These are phyloP conservation scores for Cryptocephalus moraei DNA, from an alignment of 2,888 invertebrate species.

Conservation along the genomic window DNA sequence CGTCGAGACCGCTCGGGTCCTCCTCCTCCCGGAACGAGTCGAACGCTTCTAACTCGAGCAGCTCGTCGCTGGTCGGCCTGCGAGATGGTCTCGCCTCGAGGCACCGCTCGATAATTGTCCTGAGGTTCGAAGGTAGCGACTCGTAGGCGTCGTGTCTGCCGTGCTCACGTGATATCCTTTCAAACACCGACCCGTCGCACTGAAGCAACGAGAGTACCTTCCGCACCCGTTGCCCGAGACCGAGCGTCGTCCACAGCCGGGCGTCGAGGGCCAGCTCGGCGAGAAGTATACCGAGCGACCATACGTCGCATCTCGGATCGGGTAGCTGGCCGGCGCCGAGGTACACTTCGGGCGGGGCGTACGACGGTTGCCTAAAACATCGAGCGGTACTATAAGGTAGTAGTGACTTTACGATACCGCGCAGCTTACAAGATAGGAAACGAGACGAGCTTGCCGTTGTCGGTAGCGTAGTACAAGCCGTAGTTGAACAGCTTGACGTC, in stretches of 20 bases:
- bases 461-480: constrained; percentile 89
- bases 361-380: constrained; percentile 56
- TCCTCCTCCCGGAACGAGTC: constrained; percentile 26
- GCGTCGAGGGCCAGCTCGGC: constrained; percentile 65
- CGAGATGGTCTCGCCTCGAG: constrained; percentile 55
- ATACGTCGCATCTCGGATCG: constrained; percentile 78
- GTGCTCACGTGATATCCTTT: constrained; percentile 71
- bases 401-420: no score
- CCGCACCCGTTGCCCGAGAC: constrained; percentile 62
- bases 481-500: constrained; percentile 83
- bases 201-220: constrained; percentile 67
- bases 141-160: constrained; percentile 56
- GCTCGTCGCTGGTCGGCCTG: constrained; percentile 50
- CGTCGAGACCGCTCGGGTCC: constrained; percentile 2
- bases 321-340: constrained; percentile 41
- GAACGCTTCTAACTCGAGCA: constrained; percentile 48
- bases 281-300: constrained; percentile 88
- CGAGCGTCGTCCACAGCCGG: constrained; percentile 62
- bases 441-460: constrained; percentile 72
- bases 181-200: constrained; percentile 46
- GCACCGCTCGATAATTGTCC: constrained; percentile 58
- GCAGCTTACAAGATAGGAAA: constrained; percentile 78
- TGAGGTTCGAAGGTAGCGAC: constrained; percentile 52
- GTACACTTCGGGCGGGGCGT: constrained; percentile 74
- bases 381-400: constrained; percentile 56